Base-by-base conservation (phyloP, 1,140 invertebrate species). In the Trichonephila clavipes region DNA sequence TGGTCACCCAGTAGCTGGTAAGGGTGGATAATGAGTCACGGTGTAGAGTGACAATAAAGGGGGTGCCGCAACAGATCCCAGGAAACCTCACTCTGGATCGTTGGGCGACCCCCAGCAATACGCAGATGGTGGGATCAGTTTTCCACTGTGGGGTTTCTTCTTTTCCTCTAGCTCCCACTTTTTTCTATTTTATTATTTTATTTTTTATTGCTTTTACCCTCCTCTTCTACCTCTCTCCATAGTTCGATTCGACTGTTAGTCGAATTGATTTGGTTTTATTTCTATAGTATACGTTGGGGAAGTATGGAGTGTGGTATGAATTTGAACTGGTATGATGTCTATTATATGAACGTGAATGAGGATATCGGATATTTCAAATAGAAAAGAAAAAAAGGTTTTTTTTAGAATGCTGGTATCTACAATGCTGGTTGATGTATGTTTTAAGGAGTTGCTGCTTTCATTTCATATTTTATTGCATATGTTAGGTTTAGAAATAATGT, bases 1-100 rank as follows among this genome's bases (percentile, higher is more conserved):
- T 44, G 24, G 34, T 88, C 40, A 58, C 34, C 58, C 59, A 40
- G 86, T 40, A 40, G 86, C 62, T 62, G 59, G 86, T 40, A 34
- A 10, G 72, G 69, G 72, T 61, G 69, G 69, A 40, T 90, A 81
- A 90, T 90, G 89, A 90, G 89, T 90, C 89, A 90, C 59, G 89
- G 69, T 90, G 69, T 90, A 81, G 58, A 69, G 72, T 90, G 89
- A 90, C 89, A 90, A 90, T 90, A 82, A 61, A 59, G 88, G 72
- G 61, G 72, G 72, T n/a, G 62, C 88, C 88, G 40, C 88, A 88
- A 89, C 88, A 89, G 88, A 89, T 72, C 88, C 66, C 10, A 24
- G 88, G 88, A 77, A 72, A 89, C 64, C 88, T 77, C 88, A 89
- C 59, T 1, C 8, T 8, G 59, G 24, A 87, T 61, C 85, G 59